Base-by-base conservation (phyloP, 1,140 invertebrate genomes). In the Drosophila jambulina region DNA sequence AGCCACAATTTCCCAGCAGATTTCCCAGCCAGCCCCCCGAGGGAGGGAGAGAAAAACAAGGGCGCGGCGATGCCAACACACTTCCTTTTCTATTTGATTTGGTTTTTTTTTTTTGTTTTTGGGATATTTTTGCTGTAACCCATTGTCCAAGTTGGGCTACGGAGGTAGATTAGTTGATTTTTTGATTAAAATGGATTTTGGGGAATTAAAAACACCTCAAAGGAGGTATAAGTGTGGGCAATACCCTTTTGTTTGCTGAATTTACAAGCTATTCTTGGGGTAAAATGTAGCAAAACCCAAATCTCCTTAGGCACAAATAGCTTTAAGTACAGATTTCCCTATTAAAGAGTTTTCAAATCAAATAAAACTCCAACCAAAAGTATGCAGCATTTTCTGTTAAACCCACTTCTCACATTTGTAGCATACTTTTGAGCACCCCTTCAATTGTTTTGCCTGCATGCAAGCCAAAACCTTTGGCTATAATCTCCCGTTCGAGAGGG, bases 71-170 rank as follows among this genome's bases (percentile, higher is more conserved):
- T 42, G 49, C 23, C 59, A 57, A 53, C 38, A 62, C 69, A 75
- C 42, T 77, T 68, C 36, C 29, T 56, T 25, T 67, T 51, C 43
- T 42, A 51, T 72, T 59, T 71, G 69, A 70, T 72, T 71, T 72
- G 58, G 27, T 49, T 49, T 49, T 42, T 42, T 48, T 25, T 17
- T 25, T 25, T 46, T 4, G 36, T 40, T 40, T 40, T 40, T n/a
- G 6, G 17, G 56, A 19, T 40, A 61, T 42, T 68, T 40, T 42
- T 40, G 43, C 5, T 29, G 32, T 45, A 43, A 32, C 45, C 43
- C 60, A 51, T 42, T 51, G 45, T 25, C 48, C 32, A 29, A 10
- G 23, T 8, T n/a, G 0, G 15, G 12, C 23, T 13, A 10, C 7
- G 15, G 6, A n/a, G 34, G 17, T 43, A 12, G 61, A 21, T 58